These are phyloP conservation scores for Amazona vittata DNA, from an alignment of 2,113 vertebrate genomes.

Conservation along the genomic window DNA sequence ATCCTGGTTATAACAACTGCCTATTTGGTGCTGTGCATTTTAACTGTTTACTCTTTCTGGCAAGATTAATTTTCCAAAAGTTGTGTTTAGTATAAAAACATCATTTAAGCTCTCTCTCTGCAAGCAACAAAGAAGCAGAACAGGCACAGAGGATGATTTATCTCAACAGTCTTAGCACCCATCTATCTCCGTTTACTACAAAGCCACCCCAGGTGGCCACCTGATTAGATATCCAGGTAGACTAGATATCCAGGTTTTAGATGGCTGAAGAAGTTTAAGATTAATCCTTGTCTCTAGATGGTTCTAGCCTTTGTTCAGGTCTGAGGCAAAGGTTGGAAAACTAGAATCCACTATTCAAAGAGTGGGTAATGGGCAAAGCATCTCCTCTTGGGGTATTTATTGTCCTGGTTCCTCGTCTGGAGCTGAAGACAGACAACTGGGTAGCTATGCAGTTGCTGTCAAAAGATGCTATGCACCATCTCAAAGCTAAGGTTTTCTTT, in stretches of 20 bases:
- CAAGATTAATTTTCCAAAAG: background rate
- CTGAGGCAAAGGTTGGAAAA: background rate
- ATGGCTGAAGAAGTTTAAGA: background rate
- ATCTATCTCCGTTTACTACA: background rate
- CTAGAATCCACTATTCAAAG: background rate
- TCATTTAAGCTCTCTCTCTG: background rate
- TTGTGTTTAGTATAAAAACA: background rate
- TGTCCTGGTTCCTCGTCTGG: background rate
- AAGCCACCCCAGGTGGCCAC: background rate
- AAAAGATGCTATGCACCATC: background rate
- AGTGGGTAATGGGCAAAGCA: background rate
- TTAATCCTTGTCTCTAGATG: background rate
- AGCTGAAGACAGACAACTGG: background rate
- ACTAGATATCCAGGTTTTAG: background rate
- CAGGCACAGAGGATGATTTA: background rate
- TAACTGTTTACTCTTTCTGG: background rate
- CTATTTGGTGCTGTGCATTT: background rate
- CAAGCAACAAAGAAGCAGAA: background rate
- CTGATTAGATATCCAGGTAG: background rate
- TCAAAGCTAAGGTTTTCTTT: background rate
- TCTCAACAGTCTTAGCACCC: background rate
- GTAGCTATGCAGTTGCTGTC: background rate
- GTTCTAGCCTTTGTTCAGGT: background rate
- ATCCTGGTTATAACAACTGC: background rate
- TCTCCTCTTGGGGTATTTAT: background rate